These are phyloP conservation scores for Mastomys natalensis DNA, from an alignment of 2,113 vertebrate genomes.

Conservation along the genomic window DNA sequence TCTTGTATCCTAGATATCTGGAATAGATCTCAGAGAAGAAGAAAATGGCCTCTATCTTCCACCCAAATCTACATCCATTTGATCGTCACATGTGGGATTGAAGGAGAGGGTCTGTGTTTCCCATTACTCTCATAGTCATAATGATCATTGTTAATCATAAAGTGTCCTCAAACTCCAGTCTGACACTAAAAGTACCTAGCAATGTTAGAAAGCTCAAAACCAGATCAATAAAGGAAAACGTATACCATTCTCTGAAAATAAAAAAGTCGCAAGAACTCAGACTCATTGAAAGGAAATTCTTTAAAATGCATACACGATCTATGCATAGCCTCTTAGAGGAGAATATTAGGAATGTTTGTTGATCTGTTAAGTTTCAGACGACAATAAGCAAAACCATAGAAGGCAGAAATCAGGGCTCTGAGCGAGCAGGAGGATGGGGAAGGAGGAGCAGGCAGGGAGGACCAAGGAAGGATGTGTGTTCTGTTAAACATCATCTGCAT, in stretches of 20 bases:
- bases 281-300: not conserved
- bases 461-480: not conserved
- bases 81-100: not conserved
- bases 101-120: not conserved
- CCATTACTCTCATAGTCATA: not conserved
- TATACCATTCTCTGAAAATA: not conserved
- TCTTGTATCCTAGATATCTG: conserved; percentile 20
- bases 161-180: conserved; percentile 17
- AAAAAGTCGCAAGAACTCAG: not conserved
- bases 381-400: not conserved
- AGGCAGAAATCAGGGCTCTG: not conserved
- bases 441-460: no score
- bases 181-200: not conserved
- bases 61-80: conserved; percentile 1
- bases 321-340: not conserved
- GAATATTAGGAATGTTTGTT: conserved; percentile 27
- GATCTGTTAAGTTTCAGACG: not conserved
- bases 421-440: not conserved
- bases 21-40: conserved; percentile 17
- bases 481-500: not conserved
- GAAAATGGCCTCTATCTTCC: not conserved
- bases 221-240: conserved; percentile 38
- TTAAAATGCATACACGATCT: conserved; percentile 38
- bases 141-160: conserved; percentile 16
- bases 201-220: not conserved